Percentiles rank a stretch among this genome's conserved stretches.
phyloP scores from a whole-genome alignment of 2,797 vertebrate genomes.

The Trematomus bernacchii region DNA sequence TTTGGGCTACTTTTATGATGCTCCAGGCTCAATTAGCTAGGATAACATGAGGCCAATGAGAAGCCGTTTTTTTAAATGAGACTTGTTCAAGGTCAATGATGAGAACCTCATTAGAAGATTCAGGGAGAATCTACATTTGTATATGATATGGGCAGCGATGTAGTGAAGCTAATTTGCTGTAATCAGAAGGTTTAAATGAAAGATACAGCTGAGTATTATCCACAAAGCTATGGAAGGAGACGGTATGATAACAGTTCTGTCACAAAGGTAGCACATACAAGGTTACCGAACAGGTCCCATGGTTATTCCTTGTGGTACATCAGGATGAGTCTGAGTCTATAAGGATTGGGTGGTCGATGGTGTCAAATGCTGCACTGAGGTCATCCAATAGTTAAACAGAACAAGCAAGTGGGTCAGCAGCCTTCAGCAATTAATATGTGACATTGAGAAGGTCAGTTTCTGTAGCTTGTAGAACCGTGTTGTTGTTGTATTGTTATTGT shows the following conservation, averaged over 20 bases:
- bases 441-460: no score
- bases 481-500: no score
- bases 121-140: no score
- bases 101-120: no score
- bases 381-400: no score
- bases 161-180: not conserved
- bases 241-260: not conserved
- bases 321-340: not conserved
- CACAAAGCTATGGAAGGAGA: not conserved
- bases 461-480: no score
- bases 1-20: not conserved
- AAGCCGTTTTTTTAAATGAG: not conserved
- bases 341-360: no score
- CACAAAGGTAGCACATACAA: not conserved
- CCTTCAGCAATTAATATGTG: no score
- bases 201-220: not conserved
- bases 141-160: not conserved
- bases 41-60: no score
- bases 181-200: not conserved
- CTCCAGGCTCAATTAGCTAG: not conserved
- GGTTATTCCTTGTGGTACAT: not conserved
- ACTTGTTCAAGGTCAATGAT: not conserved
- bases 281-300: not conserved
- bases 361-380: no score
- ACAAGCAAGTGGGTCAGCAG: no score